These are phyloP conservation scores for Anoplopoma fimbria DNA, from an alignment of 2,113 vertebrate genomes.

Conservation along the genomic window DNA sequence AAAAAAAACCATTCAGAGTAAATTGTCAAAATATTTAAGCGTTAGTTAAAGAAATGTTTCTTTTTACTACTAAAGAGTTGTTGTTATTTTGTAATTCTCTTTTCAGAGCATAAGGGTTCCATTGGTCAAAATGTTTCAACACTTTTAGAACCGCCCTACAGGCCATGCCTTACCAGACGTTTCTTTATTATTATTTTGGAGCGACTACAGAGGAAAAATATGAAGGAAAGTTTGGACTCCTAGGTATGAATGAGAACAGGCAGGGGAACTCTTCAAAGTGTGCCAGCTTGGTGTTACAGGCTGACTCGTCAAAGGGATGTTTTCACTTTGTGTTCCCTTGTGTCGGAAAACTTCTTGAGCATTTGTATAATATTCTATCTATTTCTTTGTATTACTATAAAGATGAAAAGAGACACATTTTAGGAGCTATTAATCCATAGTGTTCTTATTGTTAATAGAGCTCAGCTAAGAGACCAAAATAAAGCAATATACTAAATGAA, in stretches of 20 bases:
- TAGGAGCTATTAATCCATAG: not conserved
- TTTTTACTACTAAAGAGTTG: not conserved
- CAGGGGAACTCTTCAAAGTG: not conserved
- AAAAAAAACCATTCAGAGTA: not conserved
- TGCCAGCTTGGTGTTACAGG: constrained; percentile 1
- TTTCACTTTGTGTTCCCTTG: not conserved
- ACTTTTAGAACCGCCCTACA: not conserved
- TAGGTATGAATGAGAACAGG: not conserved
- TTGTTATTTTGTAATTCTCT: not conserved
- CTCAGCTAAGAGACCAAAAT: not conserved
- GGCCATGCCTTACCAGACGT: not conserved
- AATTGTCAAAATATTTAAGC: not conserved
- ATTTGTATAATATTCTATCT: not conserved
- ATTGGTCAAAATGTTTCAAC: not conserved
- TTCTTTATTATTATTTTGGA: not conserved
- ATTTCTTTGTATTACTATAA: not conserved
- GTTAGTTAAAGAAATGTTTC: not conserved
- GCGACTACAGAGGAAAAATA: not conserved
- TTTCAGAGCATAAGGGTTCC: not conserved
- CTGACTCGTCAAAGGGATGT: constrained; percentile 1
- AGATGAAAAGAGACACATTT: not conserved
- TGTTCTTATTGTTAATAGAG: not conserved
- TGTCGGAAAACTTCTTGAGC: not conserved
- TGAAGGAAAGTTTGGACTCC: not conserved
- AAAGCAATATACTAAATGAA: not conserved